Evolutionary conservation across 2,888 invertebrate species (phyloP).

Genomic region (Autographa pulchrina): DNA sequence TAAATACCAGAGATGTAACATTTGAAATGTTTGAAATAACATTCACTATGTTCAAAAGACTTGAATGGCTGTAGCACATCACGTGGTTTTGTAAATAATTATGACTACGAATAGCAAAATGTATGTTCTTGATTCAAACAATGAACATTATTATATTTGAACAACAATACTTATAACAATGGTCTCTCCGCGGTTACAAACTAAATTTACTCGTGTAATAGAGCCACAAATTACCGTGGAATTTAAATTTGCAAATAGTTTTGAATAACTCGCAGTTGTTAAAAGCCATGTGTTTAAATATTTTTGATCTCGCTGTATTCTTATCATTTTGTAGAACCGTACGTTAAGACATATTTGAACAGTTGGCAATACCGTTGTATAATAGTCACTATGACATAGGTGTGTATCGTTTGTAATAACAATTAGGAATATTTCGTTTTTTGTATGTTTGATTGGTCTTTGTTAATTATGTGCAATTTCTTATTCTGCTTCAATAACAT

Average conservation of each 20-base stretch:
- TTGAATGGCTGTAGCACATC: constrained; percentile 4
- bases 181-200: constrained; percentile 16
- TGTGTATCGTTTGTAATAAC: constrained; percentile 31
- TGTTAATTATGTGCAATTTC: constrained; percentile 27
- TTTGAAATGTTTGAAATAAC: background rate
- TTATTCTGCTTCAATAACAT: constrained; percentile 14
- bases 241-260: constrained; percentile 25
- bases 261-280: constrained; percentile 51
- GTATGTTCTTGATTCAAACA: constrained; percentile 20
- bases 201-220: constrained; percentile 34
- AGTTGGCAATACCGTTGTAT: constrained; percentile 73
- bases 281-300: constrained; percentile 70
- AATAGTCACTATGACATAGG: constrained; percentile 69
- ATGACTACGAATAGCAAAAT: constrained; percentile 5
- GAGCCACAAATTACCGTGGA: constrained; percentile 15
- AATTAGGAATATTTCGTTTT: constrained; percentile 24
- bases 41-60: constrained; percentile 3
- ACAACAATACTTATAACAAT: constrained; percentile 22
- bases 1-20: constrained; percentile 15
- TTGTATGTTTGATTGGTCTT: constrained; percentile 33
- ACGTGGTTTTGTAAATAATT: constrained; percentile 30
- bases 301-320: constrained; percentile 28
- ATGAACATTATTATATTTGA: constrained; percentile 28
- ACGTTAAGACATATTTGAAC: constrained; percentile 65
- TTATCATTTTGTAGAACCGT: constrained; percentile 47